Conservation (phyloP, 2,797 vertebrate species). For the Sebastes flavidus region DNA sequence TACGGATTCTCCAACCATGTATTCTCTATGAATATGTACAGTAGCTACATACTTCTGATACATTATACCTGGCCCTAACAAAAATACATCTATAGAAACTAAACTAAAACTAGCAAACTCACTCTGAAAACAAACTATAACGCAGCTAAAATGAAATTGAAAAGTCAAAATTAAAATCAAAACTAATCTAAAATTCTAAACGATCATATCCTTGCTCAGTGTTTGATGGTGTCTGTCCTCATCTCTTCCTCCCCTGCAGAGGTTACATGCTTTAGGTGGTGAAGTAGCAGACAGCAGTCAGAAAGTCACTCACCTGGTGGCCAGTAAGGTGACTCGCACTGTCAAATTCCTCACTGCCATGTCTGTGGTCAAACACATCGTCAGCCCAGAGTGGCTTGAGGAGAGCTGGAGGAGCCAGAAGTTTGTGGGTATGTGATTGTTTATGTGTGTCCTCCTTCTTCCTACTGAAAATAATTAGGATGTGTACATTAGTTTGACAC, state of each 20-base stretch:
- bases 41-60: background rate
- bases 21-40: background rate
- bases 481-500: background rate
- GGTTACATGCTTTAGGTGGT: slow-evolving; percentile 92
- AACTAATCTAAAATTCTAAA: background rate
- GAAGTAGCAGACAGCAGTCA: slow-evolving; percentile 90
- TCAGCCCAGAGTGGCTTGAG: slow-evolving; percentile 95
- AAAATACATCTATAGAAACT: background rate
- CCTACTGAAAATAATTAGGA: background rate
- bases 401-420: slow-evolving; percentile 94
- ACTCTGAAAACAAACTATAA: too few relatives aligned
- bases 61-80: background rate
- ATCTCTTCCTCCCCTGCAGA: slow-evolving; percentile 75
- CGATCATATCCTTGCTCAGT: background rate
- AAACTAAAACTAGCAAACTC: too few relatives aligned
- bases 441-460: background rate
- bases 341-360: slow-evolving; percentile 97
- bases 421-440: slow-evolving; percentile 87
- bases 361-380: slow-evolving; percentile 92
- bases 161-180: too few relatives aligned
- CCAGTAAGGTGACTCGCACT: slow-evolving; percentile 93
- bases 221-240: background rate
- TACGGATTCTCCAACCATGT: background rate
- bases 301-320: slow-evolving; percentile 93
- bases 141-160: too few relatives aligned